Evolutionary conservation across 2,888 invertebrate species (phyloP).

Genomic region (Drosophila demipolita): DNA sequence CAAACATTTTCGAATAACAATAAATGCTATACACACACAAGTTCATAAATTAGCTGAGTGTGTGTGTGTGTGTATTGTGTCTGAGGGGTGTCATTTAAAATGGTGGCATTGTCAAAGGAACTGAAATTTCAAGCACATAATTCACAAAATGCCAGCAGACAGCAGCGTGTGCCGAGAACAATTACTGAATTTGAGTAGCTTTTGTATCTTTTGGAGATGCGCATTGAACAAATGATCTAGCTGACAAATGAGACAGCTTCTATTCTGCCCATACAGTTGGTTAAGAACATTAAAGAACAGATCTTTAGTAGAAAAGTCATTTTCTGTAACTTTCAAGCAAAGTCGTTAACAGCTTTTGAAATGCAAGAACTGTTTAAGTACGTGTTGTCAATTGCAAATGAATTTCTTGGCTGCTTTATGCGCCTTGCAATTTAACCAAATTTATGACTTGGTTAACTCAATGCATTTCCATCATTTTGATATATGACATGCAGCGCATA

Average conservation of each 20-base stretch:
- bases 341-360: not conserved
- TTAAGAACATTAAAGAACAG: constrained; percentile 12
- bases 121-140: constrained; percentile 29
- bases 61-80: constrained; percentile 14
- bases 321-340: too few species aligned
- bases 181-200: constrained; percentile 32
- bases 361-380: constrained; percentile 25
- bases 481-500: constrained; percentile 13
- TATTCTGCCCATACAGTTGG: constrained; percentile 9
- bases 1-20: constrained; percentile 58
- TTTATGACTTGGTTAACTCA: constrained; percentile 21
- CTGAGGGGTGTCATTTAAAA: constrained; percentile 53
- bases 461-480: constrained; percentile 31
- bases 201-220: constrained; percentile 22
- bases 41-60: constrained; percentile 53
- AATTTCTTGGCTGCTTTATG: constrained; percentile 24
- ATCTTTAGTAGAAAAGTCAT: too few species aligned
- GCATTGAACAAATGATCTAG: constrained; percentile 19
- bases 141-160: constrained; percentile 26
- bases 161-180: constrained; percentile 15
- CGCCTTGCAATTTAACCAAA: constrained; percentile 16
- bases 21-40: constrained; percentile 46
- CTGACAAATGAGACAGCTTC: constrained; percentile 44
- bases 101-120: constrained; percentile 53
- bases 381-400: constrained; percentile 52